Evolutionary conservation across 2,888 invertebrate species (phyloP), one percentile per base, ranked within the genome.

Genomic region (Stratiomys singularior): DNA sequence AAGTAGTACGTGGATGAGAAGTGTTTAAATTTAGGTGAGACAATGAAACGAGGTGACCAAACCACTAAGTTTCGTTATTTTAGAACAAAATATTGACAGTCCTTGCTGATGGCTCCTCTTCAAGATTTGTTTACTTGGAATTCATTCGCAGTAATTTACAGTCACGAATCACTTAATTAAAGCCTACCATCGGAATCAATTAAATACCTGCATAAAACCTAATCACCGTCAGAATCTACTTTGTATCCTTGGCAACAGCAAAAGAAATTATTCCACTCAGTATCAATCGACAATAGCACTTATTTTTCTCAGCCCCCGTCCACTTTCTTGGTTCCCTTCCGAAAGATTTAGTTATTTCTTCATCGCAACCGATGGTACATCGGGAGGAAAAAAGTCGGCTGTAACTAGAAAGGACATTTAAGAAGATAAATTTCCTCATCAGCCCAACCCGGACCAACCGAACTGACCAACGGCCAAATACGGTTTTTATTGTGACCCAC

Each of bases 341-440:
- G 52, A 13, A 52, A 37, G 37, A 37, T 37, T 18, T 18, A 52
- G 52, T 18, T 18, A 52, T 52, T 52, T 52, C 37, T 37, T 37
- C 37, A 37, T 37, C 3, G 37, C 37, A 52, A 4, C 15, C 7
- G 52, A 4, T 52, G 4, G 52, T n/a, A 52, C n/a, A 9, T 15
- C 18, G 52, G 4, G 52, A 13, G 18, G 7, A 52, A 52, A 64
- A 64, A 64, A 64, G 23, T 11, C 25, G 64, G n/a, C 30, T 64
- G 28, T 28, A 64, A 28, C 28, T 2, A 28, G 64, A 28, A 64
- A 64, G 64, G 64, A 64, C 64, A 64, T 64, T 64, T 64, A 64
- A 30, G 64, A 64, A 64, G 64, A 64, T 64, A 64, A 64, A 64
- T 64, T 64, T 25, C 11, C 23, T 30, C 30, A 23, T 28, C 18